phyloP scores from a whole-genome alignment of 1,140 invertebrate genomes.

The Tetragnatha versicolor region DNA sequence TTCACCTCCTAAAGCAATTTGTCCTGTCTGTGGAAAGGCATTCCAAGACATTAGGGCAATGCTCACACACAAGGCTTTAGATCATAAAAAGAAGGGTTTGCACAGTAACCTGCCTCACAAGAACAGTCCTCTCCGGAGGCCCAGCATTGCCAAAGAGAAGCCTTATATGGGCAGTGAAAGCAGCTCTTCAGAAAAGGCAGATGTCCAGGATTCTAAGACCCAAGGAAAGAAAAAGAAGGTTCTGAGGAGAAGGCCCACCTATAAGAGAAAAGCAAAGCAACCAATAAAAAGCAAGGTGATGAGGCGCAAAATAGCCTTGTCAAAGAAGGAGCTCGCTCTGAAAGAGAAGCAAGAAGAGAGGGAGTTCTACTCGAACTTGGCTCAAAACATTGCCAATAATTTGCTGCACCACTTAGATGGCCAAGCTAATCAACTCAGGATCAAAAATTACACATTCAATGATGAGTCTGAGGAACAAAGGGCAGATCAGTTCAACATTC shows the following conservation, averaged over 20 bases:
- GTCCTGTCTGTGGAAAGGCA: background rate
- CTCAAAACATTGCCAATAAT: conserved; percentile 73
- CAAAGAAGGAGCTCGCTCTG: background rate
- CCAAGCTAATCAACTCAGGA: conserved; percentile 62
- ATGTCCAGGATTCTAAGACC: background rate
- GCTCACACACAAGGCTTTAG: conserved; percentile 12
- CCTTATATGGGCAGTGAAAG: background rate
- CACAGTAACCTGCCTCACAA: background rate
- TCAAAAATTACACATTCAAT: background rate
- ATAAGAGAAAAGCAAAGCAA: conserved; percentile 5
- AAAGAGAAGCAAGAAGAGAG: background rate
- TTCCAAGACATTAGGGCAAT: conserved; percentile 6
- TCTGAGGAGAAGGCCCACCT: background rate
- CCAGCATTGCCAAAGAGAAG: background rate
- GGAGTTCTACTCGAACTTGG: conserved; percentile 69
- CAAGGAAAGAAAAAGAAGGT: background rate
- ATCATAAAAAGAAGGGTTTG: conserved; percentile 6
- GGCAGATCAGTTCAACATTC: background rate
- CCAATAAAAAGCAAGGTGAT: background rate
- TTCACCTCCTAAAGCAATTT: background rate
- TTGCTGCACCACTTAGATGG: conserved; percentile 72
- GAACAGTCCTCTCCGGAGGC: background rate
- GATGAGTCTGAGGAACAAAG: background rate
- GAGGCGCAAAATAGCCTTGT: background rate
- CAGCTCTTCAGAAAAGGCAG: background rate